Conservation (phyloP, 2,888 invertebrate genomes). For the Oasisia sp. region DNA sequence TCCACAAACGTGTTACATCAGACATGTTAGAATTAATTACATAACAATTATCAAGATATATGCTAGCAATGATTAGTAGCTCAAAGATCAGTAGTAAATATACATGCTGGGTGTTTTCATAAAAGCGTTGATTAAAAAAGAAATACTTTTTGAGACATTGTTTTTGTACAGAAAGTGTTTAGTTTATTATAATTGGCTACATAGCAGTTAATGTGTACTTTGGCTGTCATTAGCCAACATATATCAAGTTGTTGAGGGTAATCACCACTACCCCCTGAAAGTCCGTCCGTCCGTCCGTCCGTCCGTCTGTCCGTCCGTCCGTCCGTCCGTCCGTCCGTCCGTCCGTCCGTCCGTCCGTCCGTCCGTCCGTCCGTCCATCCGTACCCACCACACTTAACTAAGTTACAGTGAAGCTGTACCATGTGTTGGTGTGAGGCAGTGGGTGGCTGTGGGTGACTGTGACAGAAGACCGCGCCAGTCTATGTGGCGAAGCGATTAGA, state of each 20-base stretch:
- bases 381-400: neutral
- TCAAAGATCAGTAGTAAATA: neutral
- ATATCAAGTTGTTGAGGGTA: neutral
- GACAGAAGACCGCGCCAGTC: neutral
- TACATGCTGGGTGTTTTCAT: neutral
- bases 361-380: neutral
- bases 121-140: neutral
- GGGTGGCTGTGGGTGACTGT: neutral
- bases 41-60: no score
- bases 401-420: neutral
- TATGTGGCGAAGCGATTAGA: neutral
- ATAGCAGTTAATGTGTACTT: neutral
- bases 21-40: neutral
- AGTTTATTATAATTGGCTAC: neutral
- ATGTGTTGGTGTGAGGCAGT: neutral
- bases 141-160: neutral
- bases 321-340: neutral
- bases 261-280: neutral
- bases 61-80: no score
- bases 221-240: neutral
- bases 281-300: neutral
- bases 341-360: neutral
- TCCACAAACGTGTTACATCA: neutral
- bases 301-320: neutral
- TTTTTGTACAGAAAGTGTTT: neutral